Conservation (phyloP, 2,113 vertebrate species). For the Prochilodus magdalenae region DNA sequence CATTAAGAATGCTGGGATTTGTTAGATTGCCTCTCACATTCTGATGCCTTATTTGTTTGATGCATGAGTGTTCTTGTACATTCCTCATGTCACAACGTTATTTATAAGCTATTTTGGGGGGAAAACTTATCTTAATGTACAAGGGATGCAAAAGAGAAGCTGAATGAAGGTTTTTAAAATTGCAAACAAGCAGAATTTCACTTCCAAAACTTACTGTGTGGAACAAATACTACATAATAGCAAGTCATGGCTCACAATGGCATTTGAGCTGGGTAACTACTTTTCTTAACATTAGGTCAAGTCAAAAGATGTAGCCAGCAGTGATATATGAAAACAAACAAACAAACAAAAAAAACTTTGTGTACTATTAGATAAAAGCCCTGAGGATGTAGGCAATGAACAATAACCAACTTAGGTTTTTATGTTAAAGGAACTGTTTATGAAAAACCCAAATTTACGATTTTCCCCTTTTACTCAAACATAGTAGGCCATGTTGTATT, state of each 20-base stretch:
- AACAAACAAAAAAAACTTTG: neutral
- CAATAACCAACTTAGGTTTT: neutral
- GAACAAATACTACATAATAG: neutral
- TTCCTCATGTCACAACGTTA: neutral
- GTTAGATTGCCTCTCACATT: neutral
- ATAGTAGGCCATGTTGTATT: neutral
- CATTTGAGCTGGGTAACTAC: neutral
- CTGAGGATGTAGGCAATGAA: neutral
- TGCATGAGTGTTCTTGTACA: neutral
- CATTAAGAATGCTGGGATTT: conserved; percentile 31
- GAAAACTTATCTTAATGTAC: neutral
- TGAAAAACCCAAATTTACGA: neutral
- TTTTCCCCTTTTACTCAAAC: neutral
- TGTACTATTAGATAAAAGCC: neutral
- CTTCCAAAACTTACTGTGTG: neutral
- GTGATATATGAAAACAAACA: neutral
- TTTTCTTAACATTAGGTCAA: neutral
- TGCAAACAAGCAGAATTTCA: conserved; percentile 2
- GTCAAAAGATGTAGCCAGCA: neutral
- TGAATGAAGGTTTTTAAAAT: neutral
- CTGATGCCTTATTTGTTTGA: neutral
- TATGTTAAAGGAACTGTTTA: neutral
- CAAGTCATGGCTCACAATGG: neutral
- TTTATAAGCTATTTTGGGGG: too few relatives aligned
- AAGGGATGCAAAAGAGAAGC: neutral